phyloP scores from a whole-genome alignment of 2,113 vertebrate genomes.

The Excalfactoria chinensis region DNA sequence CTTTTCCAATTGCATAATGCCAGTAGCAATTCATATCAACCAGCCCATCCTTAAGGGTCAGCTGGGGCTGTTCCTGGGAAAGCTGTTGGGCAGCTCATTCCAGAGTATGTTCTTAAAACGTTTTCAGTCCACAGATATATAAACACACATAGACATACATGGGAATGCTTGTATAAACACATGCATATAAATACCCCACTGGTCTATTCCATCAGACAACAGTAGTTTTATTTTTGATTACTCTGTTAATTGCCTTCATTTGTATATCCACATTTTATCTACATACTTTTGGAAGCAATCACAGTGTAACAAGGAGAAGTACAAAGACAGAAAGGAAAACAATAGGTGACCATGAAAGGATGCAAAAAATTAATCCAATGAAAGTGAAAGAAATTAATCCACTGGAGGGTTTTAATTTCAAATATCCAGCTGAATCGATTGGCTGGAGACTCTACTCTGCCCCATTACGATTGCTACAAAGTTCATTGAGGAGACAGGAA shows the following conservation, averaged over 20 bases:
- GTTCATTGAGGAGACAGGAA: neutral
- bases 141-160: neutral
- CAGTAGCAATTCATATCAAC: slow-evolving; percentile 1
- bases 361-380: slow-evolving; percentile 3
- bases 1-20: neutral
- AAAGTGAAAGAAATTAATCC: slow-evolving; percentile 5
- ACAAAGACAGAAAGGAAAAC: neutral
- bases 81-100: neutral
- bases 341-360: neutral
- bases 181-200: rapidly evolving
- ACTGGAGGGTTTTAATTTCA: slow-evolving; percentile 14
- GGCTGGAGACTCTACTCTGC: neutral
- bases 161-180: neutral
- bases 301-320: rapidly evolving
- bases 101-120: neutral
- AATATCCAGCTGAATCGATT: neutral
- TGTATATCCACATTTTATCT: neutral
- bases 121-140: neutral
- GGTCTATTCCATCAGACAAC: neutral
- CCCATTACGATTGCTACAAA: neutral
- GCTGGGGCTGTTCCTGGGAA: neutral
- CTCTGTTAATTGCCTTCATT: neutral
- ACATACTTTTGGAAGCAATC: neutral
- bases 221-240: neutral
- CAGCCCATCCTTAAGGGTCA: neutral